Percentiles rank a stretch among this genome's conserved stretches.
Conservation (phyloP, 2,888 invertebrate genomes). For the Eupithecia pulchellata region DNA sequence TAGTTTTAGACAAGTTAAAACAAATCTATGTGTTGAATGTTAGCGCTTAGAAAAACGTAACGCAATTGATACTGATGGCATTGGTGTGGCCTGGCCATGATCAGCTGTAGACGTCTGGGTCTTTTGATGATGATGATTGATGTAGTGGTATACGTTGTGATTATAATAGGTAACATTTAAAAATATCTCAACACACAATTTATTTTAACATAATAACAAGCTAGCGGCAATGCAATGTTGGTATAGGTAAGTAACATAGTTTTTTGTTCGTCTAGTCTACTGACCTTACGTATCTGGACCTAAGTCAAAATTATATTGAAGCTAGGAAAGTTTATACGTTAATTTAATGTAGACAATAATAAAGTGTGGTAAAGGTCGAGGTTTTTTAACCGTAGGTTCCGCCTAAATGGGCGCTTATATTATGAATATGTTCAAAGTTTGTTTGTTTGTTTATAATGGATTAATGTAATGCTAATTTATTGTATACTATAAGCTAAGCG, state of each 20-base stretch:
- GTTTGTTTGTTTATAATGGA: neutral
- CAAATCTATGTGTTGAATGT: too few species aligned
- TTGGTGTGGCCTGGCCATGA: neutral
- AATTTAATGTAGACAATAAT: neutral
- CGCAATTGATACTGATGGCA: neutral
- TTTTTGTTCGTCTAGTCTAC: slow-evolving; percentile 33
- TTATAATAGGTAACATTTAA: neutral
- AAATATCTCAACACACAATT: neutral
- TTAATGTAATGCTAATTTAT: neutral
- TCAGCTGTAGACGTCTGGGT: neutral
- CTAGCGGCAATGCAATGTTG: neutral
- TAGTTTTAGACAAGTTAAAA: too few species aligned
- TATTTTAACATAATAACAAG: neutral
- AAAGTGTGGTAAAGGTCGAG: neutral
- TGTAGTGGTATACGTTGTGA: neutral
- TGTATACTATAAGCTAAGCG: neutral
- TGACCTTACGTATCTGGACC: slow-evolving; percentile 27
- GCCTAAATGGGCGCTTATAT: neutral
- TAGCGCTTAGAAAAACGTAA: too few species aligned
- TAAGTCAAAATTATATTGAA: slow-evolving; percentile 4
- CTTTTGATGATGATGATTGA: neutral
- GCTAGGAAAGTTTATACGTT: neutral
- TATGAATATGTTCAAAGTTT: neutral
- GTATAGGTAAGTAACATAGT: slow-evolving; percentile 13
- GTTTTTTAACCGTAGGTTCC: neutral